Conservation (phyloP, 2,888 invertebrate species). For the Anarsia innoxiella region DNA sequence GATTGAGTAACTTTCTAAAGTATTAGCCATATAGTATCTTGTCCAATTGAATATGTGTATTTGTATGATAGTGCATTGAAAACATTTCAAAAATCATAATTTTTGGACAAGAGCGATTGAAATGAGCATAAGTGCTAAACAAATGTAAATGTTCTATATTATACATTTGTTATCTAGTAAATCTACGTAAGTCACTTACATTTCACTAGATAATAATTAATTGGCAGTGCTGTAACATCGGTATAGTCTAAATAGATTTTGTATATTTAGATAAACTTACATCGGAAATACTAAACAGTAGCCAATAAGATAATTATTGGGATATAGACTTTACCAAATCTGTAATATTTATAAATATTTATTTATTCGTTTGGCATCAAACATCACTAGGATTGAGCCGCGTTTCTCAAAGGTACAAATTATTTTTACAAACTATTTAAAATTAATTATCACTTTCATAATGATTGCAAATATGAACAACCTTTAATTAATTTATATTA, state of each 20-base stretch:
- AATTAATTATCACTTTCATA: too few relatives aligned
- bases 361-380: constrained; percentile 39
- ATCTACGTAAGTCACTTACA: constrained; percentile 12
- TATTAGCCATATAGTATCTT: constrained; percentile 21
- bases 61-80: too few relatives aligned
- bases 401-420: too few relatives aligned
- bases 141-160: too few relatives aligned
- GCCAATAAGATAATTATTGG: constrained; percentile 4
- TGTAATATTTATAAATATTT: constrained; percentile 6
- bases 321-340: background rate
- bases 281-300: constrained; percentile 11
- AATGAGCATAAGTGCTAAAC: too few relatives aligned
- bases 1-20: too few relatives aligned
- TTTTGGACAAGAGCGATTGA: too few relatives aligned
- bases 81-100: too few relatives aligned
- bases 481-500: too few relatives aligned
- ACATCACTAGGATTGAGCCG: constrained; percentile 52
- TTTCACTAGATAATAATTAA: constrained; percentile 43
- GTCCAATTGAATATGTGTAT: constrained; percentile 26
- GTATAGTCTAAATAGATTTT: constrained; percentile 36
- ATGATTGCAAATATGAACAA: too few relatives aligned
- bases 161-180: constrained; percentile 31
- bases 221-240: constrained; percentile 67
- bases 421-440: too few relatives aligned
- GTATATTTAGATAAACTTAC: constrained; percentile 19